These are phyloP conservation scores for Ctenicera cuprea DNA, from an alignment of 2,888 invertebrate species.

Conservation along the genomic window DNA sequence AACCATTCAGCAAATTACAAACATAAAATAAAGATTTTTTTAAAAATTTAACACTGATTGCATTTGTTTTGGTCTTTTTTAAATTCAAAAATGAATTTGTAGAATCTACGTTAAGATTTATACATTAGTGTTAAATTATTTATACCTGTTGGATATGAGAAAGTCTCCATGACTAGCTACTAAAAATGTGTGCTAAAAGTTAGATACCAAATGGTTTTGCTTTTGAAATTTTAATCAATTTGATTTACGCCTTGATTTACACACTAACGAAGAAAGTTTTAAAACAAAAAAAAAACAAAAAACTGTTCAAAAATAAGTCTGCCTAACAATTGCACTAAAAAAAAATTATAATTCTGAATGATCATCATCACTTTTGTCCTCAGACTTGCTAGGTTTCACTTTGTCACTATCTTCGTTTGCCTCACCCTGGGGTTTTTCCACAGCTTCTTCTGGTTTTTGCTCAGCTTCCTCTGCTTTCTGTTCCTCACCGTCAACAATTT, in stretches of 20 bases:
- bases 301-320: slow-evolving; percentile 40
- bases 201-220: neutral
- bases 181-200: neutral
- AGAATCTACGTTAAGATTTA: too few relatives aligned
- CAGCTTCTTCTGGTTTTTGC: slow-evolving; percentile 60
- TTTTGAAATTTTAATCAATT: neutral
- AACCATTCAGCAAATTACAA: too few relatives aligned
- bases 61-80: too few relatives aligned
- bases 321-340: slow-evolving; percentile 54
- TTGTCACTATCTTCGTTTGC: slow-evolving; percentile 54
- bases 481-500: too few relatives aligned
- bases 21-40: too few relatives aligned
- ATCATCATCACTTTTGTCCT: slow-evolving; percentile 55
- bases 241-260: neutral
- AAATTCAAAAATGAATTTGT: too few relatives aligned
- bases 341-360: slow-evolving; percentile 65
- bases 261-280: neutral
- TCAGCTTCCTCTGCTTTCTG: slow-evolving; percentile 51
- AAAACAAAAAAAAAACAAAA: slow-evolving; percentile 20
- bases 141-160: too few relatives aligned
- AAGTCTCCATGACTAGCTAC: slow-evolving; percentile 11
- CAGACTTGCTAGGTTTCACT: slow-evolving; percentile 58
- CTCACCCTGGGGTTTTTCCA: slow-evolving; percentile 60
- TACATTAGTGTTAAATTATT: too few relatives aligned
- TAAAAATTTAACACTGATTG: too few relatives aligned